Conservation (phyloP, 2,888 invertebrate genomes). For the Eupithecia subfuscata region DNA sequence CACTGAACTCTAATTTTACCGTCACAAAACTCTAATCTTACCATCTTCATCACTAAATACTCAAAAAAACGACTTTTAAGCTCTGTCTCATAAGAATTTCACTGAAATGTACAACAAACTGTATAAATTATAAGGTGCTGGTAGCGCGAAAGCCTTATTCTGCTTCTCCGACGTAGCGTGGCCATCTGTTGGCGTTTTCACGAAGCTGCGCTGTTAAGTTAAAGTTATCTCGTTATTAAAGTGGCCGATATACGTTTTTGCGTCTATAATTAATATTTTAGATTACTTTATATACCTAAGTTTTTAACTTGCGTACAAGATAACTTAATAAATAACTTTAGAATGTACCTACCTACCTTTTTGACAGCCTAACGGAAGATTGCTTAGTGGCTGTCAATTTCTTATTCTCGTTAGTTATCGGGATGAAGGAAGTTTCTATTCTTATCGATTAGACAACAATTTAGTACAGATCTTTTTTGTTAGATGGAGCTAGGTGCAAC, state of each 20-base stretch:
- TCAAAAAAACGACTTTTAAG: background rate
- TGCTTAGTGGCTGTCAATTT: background rate
- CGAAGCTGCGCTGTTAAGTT: constrained; percentile 22
- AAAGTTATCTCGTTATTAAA: constrained; percentile 9
- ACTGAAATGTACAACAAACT: background rate
- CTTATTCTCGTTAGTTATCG: background rate
- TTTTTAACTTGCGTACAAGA: background rate
- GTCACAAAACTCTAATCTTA: background rate
- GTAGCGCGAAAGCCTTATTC: constrained; percentile 63
- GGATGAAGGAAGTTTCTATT: constrained; percentile 31
- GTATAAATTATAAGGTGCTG: background rate
- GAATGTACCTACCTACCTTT: background rate
- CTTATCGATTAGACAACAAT: constrained; percentile 26
- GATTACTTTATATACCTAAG: background rate
- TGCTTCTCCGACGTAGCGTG: constrained; percentile 55
- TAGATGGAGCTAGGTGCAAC: constrained; percentile 53
- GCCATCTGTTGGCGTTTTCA: constrained; percentile 59
- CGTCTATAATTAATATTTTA: background rate
- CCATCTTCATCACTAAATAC: background rate
- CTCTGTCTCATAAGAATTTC: background rate
- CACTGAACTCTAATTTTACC: background rate
- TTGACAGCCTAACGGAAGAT: background rate
- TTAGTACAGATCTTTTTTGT: constrained; percentile 35
- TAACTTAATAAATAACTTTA: background rate
- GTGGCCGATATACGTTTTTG: background rate